These are phyloP conservation scores for Acrocephalus scirpaceus DNA, from an alignment of 2,797 vertebrate species.

Conservation along the genomic window DNA sequence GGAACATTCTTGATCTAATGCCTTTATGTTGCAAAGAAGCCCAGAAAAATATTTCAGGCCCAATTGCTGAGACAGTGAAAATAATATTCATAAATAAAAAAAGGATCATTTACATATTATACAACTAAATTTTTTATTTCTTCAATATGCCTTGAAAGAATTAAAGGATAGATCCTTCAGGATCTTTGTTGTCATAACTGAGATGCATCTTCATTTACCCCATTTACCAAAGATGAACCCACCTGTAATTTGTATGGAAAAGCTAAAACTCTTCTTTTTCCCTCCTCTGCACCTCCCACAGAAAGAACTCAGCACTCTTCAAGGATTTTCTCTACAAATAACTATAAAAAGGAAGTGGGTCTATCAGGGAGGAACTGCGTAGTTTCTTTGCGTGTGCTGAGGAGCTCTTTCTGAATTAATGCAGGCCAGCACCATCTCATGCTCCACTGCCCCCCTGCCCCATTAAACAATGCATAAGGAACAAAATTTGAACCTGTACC, in stretches of 20 bases:
- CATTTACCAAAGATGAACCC: background rate
- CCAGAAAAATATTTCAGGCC: constrained; percentile 57
- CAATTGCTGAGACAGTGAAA: constrained; percentile 39
- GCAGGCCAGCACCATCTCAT: background rate
- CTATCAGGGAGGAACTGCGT: background rate
- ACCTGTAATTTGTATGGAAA: background rate
- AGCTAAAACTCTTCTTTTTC: background rate
- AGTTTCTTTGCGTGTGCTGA: background rate
- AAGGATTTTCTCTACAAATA: background rate
- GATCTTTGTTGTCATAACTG: constrained; percentile 13
- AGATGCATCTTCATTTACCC: constrained; percentile 19
- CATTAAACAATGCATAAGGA: background rate
- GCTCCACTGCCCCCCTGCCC: rapidly evolving
- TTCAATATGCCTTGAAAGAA: background rate
- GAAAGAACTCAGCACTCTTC: background rate
- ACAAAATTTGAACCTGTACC: background rate
- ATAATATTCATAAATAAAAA: constrained; percentile 47
- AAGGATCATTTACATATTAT: constrained; percentile 21
- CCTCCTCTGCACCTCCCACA: background rate
- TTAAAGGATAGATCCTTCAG: constrained; percentile 28
- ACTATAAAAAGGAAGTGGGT: background rate
- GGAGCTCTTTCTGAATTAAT: background rate
- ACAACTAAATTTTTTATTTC: background rate
- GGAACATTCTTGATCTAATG: constrained; percentile 66
- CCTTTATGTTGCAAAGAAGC: constrained; percentile 60